Evolutionary conservation across 1,140 invertebrate species (phyloP).

Genomic region (Anadara kagoshimensis): DNA sequence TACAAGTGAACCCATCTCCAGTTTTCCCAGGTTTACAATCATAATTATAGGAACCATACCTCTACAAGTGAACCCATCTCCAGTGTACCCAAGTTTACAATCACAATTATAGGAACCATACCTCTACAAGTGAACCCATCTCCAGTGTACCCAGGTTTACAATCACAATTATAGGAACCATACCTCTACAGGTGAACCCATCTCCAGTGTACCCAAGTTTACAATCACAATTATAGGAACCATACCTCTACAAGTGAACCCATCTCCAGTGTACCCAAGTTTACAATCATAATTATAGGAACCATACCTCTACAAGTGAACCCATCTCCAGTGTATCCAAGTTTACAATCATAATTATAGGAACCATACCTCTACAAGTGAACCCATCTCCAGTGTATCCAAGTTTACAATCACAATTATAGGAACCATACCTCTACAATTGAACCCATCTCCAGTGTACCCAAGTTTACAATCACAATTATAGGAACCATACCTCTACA

Average conservation of each 20-base stretch:
- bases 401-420: slow-evolving; percentile 79
- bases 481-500: slow-evolving; percentile 69
- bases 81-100: slow-evolving; percentile 68
- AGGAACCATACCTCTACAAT: slow-evolving; percentile 61
- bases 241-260: slow-evolving; percentile 70
- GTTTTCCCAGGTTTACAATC: slow-evolving; percentile 80
- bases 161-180: slow-evolving; percentile 62
- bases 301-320: slow-evolving; percentile 65
- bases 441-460: slow-evolving; percentile 67
- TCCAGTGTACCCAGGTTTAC: slow-evolving; percentile 78
- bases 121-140: slow-evolving; percentile 70
- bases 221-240: slow-evolving; percentile 71
- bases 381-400: slow-evolving; percentile 66
- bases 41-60: slow-evolving; percentile 43
- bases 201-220: slow-evolving; percentile 66
- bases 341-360: slow-evolving; percentile 70
- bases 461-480: slow-evolving; percentile 70
- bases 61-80: slow-evolving; percentile 68
- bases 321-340: slow-evolving; percentile 68
- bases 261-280: slow-evolving; percentile 74
- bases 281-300: slow-evolving; percentile 77
- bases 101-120: slow-evolving; percentile 70
- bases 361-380: slow-evolving; percentile 71
- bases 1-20: slow-evolving; percentile 68
- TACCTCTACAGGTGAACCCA: slow-evolving; percentile 69